These are phyloP conservation scores for Hypercompe scribonia DNA, from an alignment of 2,888 invertebrate species.

Conservation along the genomic window DNA sequence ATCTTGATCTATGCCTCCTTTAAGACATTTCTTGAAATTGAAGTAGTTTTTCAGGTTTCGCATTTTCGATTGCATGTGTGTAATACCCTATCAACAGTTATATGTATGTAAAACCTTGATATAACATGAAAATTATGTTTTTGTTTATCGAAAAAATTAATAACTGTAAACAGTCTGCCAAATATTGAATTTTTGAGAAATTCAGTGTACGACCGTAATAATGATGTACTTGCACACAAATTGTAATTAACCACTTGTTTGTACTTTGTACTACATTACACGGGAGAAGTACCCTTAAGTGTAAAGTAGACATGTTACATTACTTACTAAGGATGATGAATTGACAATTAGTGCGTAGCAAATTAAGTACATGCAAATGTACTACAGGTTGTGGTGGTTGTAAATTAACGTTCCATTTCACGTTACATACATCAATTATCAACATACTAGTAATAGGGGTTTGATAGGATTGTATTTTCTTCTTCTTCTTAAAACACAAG, in stretches of 20 bases:
- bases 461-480: neutral
- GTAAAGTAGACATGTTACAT: slow-evolving; percentile 16
- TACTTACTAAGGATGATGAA: slow-evolving; percentile 24
- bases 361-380: slow-evolving; percentile 13
- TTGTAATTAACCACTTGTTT: slow-evolving; percentile 38
- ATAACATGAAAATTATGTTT: too few species aligned
- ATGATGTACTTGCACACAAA: slow-evolving; percentile 20
- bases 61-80: too few species aligned
- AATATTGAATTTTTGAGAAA: slow-evolving; percentile 6
- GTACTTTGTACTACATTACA: slow-evolving; percentile 35
- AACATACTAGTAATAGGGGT: neutral
- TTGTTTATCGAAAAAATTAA: too few species aligned
- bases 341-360: slow-evolving; percentile 25
- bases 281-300: slow-evolving; percentile 20
- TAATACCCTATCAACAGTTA: too few species aligned
- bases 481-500: neutral
- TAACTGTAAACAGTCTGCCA: neutral
- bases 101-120: too few species aligned
- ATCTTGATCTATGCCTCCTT: too few species aligned
- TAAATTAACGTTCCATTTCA: neutral
- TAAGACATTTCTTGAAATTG: neutral
- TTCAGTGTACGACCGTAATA: slow-evolving; percentile 17
- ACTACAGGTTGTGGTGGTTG: neutral
- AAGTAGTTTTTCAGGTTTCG: too few species aligned
- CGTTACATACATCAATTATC: neutral